Evolutionary conservation across 2,797 vertebrate species (phyloP), one percentile per base, ranked within the genome.

Genomic region (Malurus splendens): DNA sequence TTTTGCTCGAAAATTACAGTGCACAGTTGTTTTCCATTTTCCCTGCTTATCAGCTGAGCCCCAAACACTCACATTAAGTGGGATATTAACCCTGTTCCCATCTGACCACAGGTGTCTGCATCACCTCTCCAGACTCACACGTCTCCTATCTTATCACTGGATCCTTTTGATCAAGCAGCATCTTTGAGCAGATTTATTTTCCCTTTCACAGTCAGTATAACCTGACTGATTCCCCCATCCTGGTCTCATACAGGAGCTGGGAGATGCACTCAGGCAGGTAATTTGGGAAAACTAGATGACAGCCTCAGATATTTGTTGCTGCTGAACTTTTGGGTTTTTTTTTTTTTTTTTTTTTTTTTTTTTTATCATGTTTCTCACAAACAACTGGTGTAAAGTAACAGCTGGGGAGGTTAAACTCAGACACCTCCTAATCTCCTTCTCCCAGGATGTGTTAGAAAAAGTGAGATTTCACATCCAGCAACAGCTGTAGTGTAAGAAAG

Each of bases 111-210:
- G 94, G 75, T 93, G 83, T 79, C 88, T 45, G 48, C 7, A 23
- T 33, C 79, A 71, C 87, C 87, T 72, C 81, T 92, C 57, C 86
- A 93, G 90, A 93, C 67, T 65, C 68, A 25, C 24, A 27, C 2
- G 1, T 81, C 33, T 82, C 86, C 74, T 95, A 10, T 82, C 82
- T 96, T 93, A 94, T 95, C 86, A 20, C 33, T 44, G 5, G 20
- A 62, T 23, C 59, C 82, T 93, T 96, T 94, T 96, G 91, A 95
- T 96, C 92, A 84, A 45, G 92, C 64, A 96, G 42, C 90, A 79
- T 96, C 95, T 94, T 88, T 75, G 41, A 18, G 5, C 39, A 82
- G 75, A 44, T 67, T 81, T 57, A 14, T 86, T 94, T 44, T 94
- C 59, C 25, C 45, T 87, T 92, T 94, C 83, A 82, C 82, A 88